phyloP scores from a whole-genome alignment of 2,797 vertebrate genomes.

The Sarcoramphus papa region DNA sequence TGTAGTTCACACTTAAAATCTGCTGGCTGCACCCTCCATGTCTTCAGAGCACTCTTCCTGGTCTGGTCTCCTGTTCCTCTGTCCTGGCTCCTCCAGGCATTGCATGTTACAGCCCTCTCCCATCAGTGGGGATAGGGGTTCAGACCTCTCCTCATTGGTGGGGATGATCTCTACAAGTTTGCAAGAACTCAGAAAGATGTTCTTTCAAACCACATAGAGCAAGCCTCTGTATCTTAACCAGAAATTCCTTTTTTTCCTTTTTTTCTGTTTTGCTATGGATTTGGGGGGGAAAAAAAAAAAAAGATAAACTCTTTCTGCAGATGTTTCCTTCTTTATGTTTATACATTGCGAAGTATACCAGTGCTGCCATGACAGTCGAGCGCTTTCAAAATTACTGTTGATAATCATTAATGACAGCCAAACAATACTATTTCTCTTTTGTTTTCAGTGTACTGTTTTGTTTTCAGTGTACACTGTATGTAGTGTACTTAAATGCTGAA shows the following conservation, averaged over 20 bases:
- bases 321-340: neutral
- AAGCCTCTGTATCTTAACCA: neutral
- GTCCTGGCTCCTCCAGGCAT: neutral
- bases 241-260: neutral
- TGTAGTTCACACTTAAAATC: neutral
- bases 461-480: neutral
- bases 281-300: accelerated
- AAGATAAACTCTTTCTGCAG: neutral
- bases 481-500: neutral
- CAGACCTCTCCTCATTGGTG: neutral
- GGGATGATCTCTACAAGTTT: neutral
- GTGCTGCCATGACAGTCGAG: neutral
- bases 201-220: neutral
- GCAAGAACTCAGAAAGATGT: neutral
- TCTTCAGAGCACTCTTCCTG: neutral
- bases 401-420: neutral
- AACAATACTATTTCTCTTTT: neutral
- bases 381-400: neutral
- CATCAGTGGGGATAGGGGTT: accelerated
- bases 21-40: neutral
- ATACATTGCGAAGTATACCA: neutral
- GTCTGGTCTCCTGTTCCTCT: neutral
- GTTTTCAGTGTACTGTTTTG: neutral
- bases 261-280: neutral
- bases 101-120: neutral